Evolutionary conservation across 2,113 vertebrate genomes (phyloP).

Genomic region (Reinhardtius hippoglossoides): DNA sequence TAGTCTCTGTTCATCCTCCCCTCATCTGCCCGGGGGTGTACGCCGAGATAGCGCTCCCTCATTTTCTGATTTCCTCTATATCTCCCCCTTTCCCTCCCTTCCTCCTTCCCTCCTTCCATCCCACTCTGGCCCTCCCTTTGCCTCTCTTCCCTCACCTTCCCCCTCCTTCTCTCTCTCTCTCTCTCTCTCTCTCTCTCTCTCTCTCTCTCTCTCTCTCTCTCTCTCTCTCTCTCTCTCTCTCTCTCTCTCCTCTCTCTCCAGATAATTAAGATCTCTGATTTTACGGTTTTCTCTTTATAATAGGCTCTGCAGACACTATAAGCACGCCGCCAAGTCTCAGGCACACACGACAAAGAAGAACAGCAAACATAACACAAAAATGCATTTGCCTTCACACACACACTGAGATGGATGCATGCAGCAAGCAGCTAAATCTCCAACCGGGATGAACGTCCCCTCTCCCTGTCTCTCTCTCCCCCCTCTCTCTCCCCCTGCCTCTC

Average conservation of each 20-base stretch:
- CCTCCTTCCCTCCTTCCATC: not conserved
- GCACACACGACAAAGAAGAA: conserved; percentile 31
- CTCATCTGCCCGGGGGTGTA: conserved; percentile 59
- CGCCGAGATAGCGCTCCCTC: conserved; percentile 60
- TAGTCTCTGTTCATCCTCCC: conserved; percentile 59
- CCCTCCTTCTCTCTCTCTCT: conserved; percentile 23
- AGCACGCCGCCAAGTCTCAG: conserved; percentile 65
- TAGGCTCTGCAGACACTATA: conserved; percentile 73
- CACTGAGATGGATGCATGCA: conserved; percentile 68
- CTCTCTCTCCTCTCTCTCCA: conserved; percentile 62
- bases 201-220: conserved; percentile 11
- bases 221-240: conserved; percentile 18
- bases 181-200: conserved; percentile 46
- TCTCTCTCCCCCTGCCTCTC: conserved; percentile 42
- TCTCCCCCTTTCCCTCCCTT: conserved; percentile 11
- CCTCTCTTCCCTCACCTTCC: conserved; percentile 14
- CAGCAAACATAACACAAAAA: conserved; percentile 48
- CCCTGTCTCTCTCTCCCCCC: conserved; percentile 44
- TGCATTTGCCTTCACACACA: conserved; percentile 41
- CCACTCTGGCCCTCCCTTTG: conserved; percentile 22
- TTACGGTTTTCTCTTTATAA: conserved; percentile 79
- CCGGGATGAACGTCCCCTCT: conserved; percentile 57
- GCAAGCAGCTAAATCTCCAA: conserved; percentile 68
- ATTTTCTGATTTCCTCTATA: conserved; percentile 55
- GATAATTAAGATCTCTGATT: conserved; percentile 83